Base-by-base conservation (phyloP, 2,888 invertebrate genomes). In the Piscicola geometra region DNA sequence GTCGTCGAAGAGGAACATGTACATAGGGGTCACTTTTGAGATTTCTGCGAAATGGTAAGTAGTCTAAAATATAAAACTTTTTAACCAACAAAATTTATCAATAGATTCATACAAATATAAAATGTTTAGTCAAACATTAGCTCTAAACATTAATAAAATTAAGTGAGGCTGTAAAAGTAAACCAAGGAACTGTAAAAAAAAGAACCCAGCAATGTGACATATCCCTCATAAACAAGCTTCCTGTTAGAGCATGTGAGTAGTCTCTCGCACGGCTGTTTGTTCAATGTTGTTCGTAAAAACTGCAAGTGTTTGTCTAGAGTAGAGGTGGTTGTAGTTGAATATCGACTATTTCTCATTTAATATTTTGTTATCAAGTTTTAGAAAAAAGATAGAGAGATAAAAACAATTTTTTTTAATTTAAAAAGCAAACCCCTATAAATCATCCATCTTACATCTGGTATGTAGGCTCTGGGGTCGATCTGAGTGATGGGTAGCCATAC, bases 1-100 rank as follows among this genome's bases (percentile, higher is more conserved):
- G 81, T 89, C 89, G 80, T 89, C 89, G 83, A 89, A 90, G 1
- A 89, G 84, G 79, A 89, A 88, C 75, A 89, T 86, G 81, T 88
- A 88, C 82, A 89, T 87, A 80, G 89, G 89, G 18, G 86, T 84
- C 0, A 88, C 86, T 81, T 89, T 88, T 52, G 88, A 88, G 52
- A 87, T 85, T 81, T 89, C 89, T 87, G 82, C 76, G 84, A 82
- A 18, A n/a, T n/a, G n/a, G n/a, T n/a, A n/a, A n/a, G n/a, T n/a
- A n/a, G n/a, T n/a, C n/a, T n/a, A n/a, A n/a, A n/a, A n/a, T n/a
- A n/a, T n/a, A n/a, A n/a, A n/a, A n/a, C n/a, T n/a, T n/a, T n/a
- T n/a, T n/a, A n/a, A n/a, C n/a, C n/a, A n/a, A n/a, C n/a, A n/a
- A n/a, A n/a, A n/a, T n/a, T n/a, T n/a, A n/a, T n/a, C n/a, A n/a